Evolutionary conservation across 1,140 invertebrate species (phyloP).

Genomic region (Trachelipus rathkii): DNA sequence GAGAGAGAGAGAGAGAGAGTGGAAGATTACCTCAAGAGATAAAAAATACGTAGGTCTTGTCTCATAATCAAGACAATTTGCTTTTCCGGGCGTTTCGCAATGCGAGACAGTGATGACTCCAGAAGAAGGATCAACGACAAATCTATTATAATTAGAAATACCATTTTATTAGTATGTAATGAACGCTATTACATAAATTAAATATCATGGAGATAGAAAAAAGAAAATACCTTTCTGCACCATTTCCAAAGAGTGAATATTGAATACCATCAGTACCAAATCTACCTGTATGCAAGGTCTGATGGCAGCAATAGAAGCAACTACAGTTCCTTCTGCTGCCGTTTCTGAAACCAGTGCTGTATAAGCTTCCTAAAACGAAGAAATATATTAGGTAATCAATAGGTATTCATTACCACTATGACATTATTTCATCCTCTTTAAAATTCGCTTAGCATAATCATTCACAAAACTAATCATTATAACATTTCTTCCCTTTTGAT

Average conservation of each 20-base stretch:
- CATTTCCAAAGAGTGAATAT: constrained; percentile 78
- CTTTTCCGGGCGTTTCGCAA: constrained; percentile 63
- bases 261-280: constrained; percentile 74
- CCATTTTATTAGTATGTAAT: background rate
- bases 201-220: background rate
- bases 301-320: constrained; percentile 72
- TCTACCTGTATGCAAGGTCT: constrained; percentile 75
- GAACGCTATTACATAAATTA: background rate
- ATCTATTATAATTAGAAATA: constrained; percentile 52
- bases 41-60: constrained; percentile 74
- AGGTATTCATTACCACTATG: too few relatives aligned
- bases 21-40: constrained; percentile 73
- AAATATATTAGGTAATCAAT: too few relatives aligned
- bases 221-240: constrained; percentile 61
- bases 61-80: constrained; percentile 80
- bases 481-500: too few relatives aligned
- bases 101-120: constrained; percentile 75
- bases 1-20: background rate
- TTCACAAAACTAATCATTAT: too few relatives aligned
- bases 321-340: constrained; percentile 63
- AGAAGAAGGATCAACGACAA: constrained; percentile 70
- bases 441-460: too few relatives aligned
- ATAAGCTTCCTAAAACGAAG: constrained; percentile 58
- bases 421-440: too few relatives aligned
- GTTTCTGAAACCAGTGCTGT: constrained; percentile 67